Evolutionary conservation across 2,888 invertebrate species (phyloP).

Genomic region (Minunthozetes semirufus): DNA sequence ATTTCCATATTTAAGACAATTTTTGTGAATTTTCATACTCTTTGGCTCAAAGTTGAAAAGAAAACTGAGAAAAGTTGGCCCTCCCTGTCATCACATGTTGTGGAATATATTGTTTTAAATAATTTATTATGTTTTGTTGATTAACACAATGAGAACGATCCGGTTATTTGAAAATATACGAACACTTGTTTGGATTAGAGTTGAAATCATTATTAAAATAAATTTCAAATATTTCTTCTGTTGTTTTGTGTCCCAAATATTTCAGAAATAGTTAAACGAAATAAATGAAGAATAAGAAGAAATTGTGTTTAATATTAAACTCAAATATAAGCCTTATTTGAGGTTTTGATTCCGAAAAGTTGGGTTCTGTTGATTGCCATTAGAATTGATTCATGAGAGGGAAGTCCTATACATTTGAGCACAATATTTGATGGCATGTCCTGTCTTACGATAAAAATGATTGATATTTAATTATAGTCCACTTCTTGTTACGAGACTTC

Average conservation of each 20-base stretch:
- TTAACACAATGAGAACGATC: background rate
- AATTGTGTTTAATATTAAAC: background rate
- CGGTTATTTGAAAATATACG: background rate
- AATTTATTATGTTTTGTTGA: background rate
- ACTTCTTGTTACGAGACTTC: background rate
- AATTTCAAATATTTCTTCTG: background rate
- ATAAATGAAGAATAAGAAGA: background rate
- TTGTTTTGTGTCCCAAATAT: background rate
- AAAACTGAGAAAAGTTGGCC: no score
- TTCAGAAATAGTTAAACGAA: background rate
- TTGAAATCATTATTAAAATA: background rate
- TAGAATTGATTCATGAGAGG: background rate
- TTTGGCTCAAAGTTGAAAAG: no score
- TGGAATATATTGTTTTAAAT: background rate
- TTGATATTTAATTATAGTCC: conserved; percentile 20
- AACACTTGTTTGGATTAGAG: background rate
- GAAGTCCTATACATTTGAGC: background rate
- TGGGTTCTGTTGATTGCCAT: conserved; percentile 4
- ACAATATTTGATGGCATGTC: background rate
- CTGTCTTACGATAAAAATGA: conserved; percentile 15
- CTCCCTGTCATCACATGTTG: no score
- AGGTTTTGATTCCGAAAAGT: background rate
- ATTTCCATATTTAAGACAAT: no score
- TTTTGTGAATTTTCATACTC: no score
- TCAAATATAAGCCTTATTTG: conserved; percentile 3